Evolutionary conservation across 2,113 vertebrate genomes (phyloP).

Genomic region (Thamnaconus septentrionalis): DNA sequence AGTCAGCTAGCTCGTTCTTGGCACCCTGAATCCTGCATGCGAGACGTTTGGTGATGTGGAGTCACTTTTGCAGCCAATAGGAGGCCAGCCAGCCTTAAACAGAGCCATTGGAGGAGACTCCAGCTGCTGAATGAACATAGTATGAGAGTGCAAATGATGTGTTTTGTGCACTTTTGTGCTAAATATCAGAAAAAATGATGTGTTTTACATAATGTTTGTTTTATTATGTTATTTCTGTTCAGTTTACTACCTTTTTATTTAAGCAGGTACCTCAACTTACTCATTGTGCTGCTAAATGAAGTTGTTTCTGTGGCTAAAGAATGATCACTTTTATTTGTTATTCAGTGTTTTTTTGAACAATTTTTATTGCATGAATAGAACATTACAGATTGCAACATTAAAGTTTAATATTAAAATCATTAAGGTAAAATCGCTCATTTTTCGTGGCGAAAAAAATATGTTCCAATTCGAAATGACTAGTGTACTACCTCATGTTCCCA

Average conservation of each 20-base stretch:
- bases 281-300: constrained; percentile 57
- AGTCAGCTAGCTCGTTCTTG: too few relatives aligned
- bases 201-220: constrained; percentile 24
- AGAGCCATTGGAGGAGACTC: neutral
- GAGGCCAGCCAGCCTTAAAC: constrained; percentile 47
- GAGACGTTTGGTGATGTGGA: neutral
- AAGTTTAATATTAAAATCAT: too few relatives aligned
- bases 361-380: too few relatives aligned
- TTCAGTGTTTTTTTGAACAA: neutral
- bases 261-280: constrained; percentile 54
- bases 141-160: neutral
- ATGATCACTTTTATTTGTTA: constrained; percentile 7
- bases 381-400: too few relatives aligned
- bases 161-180: neutral
- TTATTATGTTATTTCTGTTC: too few relatives aligned
- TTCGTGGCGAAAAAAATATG: too few relatives aligned
- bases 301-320: constrained; percentile 36
- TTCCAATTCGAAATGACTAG: too few relatives aligned
- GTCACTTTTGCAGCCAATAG: constrained; percentile 55
- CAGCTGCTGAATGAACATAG: too few relatives aligned
- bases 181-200: constrained; percentile 6
- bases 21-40: too few relatives aligned
- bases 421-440: too few relatives aligned
- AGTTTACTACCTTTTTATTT: too few relatives aligned
- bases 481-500: constrained; percentile 26